Evolutionary conservation across 2,888 invertebrate species (phyloP).

Genomic region (Cheilosia vernalis): DNA sequence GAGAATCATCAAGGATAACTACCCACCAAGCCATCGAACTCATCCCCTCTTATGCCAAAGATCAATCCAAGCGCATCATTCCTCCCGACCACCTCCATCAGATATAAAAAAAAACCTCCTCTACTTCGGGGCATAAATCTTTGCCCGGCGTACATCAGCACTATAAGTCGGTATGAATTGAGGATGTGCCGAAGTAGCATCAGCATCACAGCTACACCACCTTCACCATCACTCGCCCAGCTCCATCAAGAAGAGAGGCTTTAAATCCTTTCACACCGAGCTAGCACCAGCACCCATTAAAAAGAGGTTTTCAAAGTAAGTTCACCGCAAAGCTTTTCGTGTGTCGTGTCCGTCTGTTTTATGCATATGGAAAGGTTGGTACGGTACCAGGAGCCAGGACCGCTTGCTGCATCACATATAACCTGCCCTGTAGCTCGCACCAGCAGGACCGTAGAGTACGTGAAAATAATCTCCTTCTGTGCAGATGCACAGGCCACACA

Average conservation of each 20-base stretch:
- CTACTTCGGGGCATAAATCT: constrained; percentile 64
- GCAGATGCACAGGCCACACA: constrained; percentile 63
- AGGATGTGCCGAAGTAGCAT: constrained; percentile 71
- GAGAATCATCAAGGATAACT: constrained; percentile 75
- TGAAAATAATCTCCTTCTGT: constrained; percentile 73
- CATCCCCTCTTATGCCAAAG: constrained; percentile 34
- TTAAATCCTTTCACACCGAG: constrained; percentile 56
- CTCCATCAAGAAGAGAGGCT: constrained; percentile 57
- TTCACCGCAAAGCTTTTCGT: constrained; percentile 77
- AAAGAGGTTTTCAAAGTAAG: constrained; percentile 77
- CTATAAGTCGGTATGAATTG: constrained; percentile 73
- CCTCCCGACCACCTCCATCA: constrained; percentile 24
- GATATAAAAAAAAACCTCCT: constrained; percentile 28
- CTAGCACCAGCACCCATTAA: constrained; percentile 58
- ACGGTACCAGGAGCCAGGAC: constrained; percentile 45
- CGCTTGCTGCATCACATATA: constrained; percentile 46
- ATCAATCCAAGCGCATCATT: constrained; percentile 68
- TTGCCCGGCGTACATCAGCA: constrained; percentile 60
- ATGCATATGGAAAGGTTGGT: constrained; percentile 75
- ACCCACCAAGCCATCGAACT: constrained; percentile 33
- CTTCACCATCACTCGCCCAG: neutral
- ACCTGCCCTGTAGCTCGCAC: constrained; percentile 46
- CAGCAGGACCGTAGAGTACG: constrained; percentile 60
- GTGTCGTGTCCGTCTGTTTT: constrained; percentile 76
- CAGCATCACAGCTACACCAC: constrained; percentile 22